Evolutionary conservation across 2,888 invertebrate genomes (phyloP).

Genomic region (Loripinus fragilis): DNA sequence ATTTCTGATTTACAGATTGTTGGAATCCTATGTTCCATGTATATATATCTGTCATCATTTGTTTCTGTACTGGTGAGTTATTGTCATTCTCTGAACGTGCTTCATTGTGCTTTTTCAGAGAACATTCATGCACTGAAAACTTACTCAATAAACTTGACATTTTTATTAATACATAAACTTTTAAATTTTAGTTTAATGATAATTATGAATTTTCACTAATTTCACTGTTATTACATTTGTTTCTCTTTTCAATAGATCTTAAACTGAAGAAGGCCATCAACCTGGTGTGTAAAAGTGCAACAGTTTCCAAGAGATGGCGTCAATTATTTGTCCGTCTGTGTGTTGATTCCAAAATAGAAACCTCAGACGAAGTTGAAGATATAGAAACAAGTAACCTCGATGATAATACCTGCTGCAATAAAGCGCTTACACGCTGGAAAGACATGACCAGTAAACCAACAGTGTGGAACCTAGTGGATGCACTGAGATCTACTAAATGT

Average conservation of each 20-base stretch:
- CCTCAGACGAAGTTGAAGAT: constrained; percentile 22
- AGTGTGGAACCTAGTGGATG: constrained; percentile 52
- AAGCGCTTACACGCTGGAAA: constrained; percentile 44
- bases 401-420: constrained; percentile 37
- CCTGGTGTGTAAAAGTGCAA: constrained; percentile 30
- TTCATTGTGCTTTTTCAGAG: too few relatives aligned
- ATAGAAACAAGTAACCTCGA: constrained; percentile 39
- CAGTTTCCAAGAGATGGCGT: constrained; percentile 39
- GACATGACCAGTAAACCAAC: constrained; percentile 16
- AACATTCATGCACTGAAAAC: too few relatives aligned
- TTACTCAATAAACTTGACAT: too few relatives aligned
- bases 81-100: too few relatives aligned
- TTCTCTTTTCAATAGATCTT: constrained; percentile 49
- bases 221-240: too few relatives aligned
- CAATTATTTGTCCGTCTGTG: constrained; percentile 28
- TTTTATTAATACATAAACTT: too few relatives aligned
- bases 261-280: constrained; percentile 37
- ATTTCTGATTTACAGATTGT: too few relatives aligned
- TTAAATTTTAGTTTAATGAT: too few relatives aligned
- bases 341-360: constrained; percentile 20
- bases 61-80: too few relatives aligned
- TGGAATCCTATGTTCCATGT: too few relatives aligned
- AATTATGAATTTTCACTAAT: too few relatives aligned
- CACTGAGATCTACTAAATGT: constrained; percentile 35
- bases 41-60: too few relatives aligned